These are phyloP conservation scores for Felis chaus DNA, from an alignment of 2,113 vertebrate species.

Conservation along the genomic window DNA sequence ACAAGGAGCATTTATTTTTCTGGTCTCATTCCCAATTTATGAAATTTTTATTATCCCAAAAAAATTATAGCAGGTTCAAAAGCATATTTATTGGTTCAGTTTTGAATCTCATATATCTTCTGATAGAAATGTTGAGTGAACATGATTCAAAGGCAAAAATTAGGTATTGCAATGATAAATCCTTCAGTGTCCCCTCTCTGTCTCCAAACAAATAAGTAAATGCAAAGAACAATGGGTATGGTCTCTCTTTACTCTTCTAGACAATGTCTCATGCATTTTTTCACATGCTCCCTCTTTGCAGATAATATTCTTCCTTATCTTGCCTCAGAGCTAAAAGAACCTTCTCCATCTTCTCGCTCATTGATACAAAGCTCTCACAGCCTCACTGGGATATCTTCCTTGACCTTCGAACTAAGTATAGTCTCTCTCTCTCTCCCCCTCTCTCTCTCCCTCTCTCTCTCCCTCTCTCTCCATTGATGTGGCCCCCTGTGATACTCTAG, in stretches of 20 bases:
- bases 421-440: not conserved
- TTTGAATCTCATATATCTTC: not conserved
- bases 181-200: not conserved
- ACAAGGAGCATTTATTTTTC: not conserved
- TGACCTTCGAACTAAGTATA: not conserved
- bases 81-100: not conserved
- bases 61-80: not conserved
- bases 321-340: not conserved
- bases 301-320: not conserved
- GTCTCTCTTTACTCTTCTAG: not conserved
- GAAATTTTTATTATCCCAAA: conserved; percentile 17
- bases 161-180: not conserved
- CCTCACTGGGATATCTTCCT: not conserved
- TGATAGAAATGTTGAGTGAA: conserved; percentile 17
- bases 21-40: not conserved
- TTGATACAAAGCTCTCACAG: not conserved
- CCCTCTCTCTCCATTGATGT: not conserved
- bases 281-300: not conserved
- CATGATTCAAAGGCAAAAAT: conserved; percentile 17
- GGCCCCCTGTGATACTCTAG: not conserved
- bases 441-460: no score
- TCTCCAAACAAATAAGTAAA: conserved; percentile 18
- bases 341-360: not conserved
- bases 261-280: not conserved
- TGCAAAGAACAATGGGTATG: not conserved